phyloP scores from a whole-genome alignment of 2,797 vertebrate genomes.

The Balearica regulorum region DNA sequence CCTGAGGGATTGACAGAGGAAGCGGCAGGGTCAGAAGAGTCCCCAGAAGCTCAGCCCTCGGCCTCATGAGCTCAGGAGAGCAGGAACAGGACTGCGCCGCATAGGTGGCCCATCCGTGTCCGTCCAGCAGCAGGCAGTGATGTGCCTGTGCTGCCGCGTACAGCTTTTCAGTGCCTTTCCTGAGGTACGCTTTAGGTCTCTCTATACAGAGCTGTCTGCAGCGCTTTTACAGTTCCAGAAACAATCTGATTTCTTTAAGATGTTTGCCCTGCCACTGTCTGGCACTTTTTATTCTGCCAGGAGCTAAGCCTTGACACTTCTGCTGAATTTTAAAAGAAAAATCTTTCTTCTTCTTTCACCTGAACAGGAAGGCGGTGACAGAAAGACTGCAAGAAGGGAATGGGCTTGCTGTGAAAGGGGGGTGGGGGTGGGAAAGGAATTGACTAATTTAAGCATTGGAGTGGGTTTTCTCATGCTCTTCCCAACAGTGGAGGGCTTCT shows the following conservation, averaged over 20 bases:
- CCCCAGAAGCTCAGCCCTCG: neutral
- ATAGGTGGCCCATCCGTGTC: neutral
- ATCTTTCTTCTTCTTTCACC: conserved; percentile 21
- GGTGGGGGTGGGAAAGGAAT: neutral
- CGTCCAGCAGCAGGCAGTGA: neutral
- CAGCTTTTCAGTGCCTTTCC: neutral
- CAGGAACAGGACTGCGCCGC: neutral
- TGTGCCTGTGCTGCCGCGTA: neutral
- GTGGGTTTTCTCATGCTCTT: neutral
- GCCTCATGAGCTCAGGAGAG: neutral
- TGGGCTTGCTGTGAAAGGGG: neutral
- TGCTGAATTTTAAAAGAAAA: conserved; percentile 39
- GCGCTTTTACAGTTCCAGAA: conserved; percentile 15
- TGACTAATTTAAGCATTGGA: neutral
- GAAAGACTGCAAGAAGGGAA: neutral
- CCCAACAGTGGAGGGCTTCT: neutral
- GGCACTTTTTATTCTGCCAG: conserved; percentile 39
- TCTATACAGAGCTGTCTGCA: neutral
- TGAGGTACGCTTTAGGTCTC: neutral
- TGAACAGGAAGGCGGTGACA: neutral
- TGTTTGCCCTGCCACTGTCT: conserved; percentile 30
- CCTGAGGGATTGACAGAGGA: neutral
- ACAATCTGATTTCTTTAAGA: conserved; percentile 24
- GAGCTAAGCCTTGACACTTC: conserved; percentile 21
- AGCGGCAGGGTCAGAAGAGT: neutral